phyloP scores from a whole-genome alignment of 2,113 vertebrate species.

The Meles meles region DNA sequence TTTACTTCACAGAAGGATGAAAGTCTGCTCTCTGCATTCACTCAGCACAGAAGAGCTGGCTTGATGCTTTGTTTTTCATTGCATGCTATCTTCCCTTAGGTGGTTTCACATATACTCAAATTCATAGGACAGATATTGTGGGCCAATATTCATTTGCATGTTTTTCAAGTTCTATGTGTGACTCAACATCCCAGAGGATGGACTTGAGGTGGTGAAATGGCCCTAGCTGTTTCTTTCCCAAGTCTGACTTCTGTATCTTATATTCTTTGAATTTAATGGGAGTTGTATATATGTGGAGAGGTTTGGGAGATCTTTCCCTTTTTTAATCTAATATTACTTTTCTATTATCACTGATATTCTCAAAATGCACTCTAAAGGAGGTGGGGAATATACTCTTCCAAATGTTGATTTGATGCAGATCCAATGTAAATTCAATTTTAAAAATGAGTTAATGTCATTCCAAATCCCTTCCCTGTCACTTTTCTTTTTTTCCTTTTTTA shows the following conservation, averaged over 20 bases:
- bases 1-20: background rate
- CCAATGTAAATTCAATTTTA: slow-evolving; percentile 31
- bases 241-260: background rate
- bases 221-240: background rate
- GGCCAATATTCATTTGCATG: background rate
- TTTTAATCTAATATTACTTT: background rate
- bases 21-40: background rate
- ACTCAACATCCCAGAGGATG: background rate
- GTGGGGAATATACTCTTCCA: background rate
- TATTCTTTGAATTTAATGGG: background rate
- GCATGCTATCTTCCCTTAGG: background rate
- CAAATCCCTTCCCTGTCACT: background rate
- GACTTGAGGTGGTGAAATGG: background rate
- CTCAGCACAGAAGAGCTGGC: background rate
- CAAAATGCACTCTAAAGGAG: background rate
- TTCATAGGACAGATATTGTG: background rate
- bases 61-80: background rate
- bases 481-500: background rate
- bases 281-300: background rate
- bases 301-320: background rate
- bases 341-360: background rate
- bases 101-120: background rate
- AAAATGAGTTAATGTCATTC: background rate
- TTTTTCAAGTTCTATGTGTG: background rate
- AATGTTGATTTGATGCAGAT: background rate